These are phyloP conservation scores for Nycticorax nycticorax DNA, from an alignment of 2,113 vertebrate species.

Conservation along the genomic window DNA sequence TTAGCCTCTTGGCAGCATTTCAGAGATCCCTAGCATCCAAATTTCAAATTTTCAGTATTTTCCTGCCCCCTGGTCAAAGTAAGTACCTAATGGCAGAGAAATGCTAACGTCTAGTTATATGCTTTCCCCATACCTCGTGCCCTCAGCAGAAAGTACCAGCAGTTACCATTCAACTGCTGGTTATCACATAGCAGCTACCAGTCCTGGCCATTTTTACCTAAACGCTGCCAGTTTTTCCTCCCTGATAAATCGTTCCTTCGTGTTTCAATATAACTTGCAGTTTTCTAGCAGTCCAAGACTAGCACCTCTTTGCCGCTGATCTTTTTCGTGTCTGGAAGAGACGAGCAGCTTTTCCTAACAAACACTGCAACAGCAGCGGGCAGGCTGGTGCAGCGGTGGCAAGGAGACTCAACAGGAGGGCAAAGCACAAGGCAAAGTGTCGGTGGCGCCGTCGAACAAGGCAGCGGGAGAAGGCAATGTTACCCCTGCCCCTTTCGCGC, in stretches of 20 bases:
- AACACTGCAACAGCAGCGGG: background rate
- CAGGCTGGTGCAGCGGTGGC: background rate
- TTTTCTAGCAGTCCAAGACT: background rate
- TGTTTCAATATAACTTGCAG: background rate
- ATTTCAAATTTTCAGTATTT: background rate
- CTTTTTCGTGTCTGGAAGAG: background rate
- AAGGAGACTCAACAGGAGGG: background rate
- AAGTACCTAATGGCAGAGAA: background rate
- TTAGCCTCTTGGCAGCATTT: background rate
- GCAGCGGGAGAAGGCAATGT: accelerated
- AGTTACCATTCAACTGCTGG: background rate
- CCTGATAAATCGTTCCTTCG: accelerated
- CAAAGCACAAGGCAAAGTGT: background rate
- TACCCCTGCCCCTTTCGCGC: background rate
- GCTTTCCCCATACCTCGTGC: background rate
- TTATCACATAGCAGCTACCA: background rate
- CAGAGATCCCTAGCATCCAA: background rate
- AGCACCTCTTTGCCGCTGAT: background rate
- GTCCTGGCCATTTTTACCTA: background rate
- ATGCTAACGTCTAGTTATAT: background rate
- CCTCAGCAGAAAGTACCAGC: background rate
- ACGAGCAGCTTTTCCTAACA: background rate
- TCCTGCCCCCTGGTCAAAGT: background rate
- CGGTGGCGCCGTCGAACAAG: accelerated
- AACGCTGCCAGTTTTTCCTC: background rate